Evolutionary conservation across 2,113 vertebrate genomes (phyloP), one percentile per base, ranked within the genome.

Genomic region (Callopanchax toddi): DNA sequence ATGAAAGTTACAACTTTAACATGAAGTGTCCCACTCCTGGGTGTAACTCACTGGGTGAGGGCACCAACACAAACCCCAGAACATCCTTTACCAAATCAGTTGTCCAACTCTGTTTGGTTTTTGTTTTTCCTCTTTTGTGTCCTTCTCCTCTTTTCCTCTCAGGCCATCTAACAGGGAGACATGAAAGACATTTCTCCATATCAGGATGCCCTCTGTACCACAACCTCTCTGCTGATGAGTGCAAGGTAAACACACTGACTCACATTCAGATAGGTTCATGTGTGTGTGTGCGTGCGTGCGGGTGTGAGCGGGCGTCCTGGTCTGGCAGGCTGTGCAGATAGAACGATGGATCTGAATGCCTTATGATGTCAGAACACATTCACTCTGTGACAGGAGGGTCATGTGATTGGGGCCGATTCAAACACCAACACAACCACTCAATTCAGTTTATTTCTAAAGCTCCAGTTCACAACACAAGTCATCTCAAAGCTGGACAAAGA

Each of bases 1-100:
- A 99, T 11, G 97, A 99, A 86, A 99, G 97, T 91, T 99, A 99
- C 92, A 99, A 99, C 85, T 99, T 99, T 89, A 99, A 99, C 89
- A 99, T 99, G 96, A 99, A 99, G 82, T 99, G 97, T 83, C 97
- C 97, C 60, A 99, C 96, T 0, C 97, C 97, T 0, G 97, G 97
- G 20, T 99, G 97, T 86, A 99, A 99, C 89, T 99, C 97, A 0
- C 84, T 98, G 67, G 97, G 97, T 99, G 83, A 87, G 76, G 11
- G 12, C 18, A 25, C 3, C 42, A 17, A 44, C 51, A 6, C 56
- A 0, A 2, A 32, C 12, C 1, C 23, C 2, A 6, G 6, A 34
- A 26, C 43, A 10, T 10, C 3, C 10, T 29, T 51, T 10, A 5
- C 17, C n/a, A n/a, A n/a, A n/a, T n/a, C n/a, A n/a, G n/a, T n/a